Conservation (phyloP, 2,797 vertebrate genomes). For the Paratrypauchen microcephalus region DNA sequence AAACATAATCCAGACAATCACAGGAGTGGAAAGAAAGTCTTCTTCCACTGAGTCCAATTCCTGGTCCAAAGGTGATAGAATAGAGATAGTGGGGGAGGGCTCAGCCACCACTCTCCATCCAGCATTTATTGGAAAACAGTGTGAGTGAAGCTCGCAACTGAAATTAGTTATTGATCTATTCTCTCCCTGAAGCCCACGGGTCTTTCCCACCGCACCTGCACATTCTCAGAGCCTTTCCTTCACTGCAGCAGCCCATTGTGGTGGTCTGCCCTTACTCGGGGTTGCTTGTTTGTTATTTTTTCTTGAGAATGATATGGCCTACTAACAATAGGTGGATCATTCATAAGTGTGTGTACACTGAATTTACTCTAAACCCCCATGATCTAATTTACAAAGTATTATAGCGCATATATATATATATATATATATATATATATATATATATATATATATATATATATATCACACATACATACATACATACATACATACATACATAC, state of each 20-base stretch:
- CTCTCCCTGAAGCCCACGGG: conserved; percentile 74
- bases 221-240: conserved; percentile 65
- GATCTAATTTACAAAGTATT: not conserved
- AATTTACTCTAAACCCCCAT: not conserved
- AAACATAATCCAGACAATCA: conserved; percentile 59
- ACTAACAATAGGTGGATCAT: too few species aligned
- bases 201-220: conserved; percentile 76
- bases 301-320: not conserved
- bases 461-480: too few species aligned
- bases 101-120: conserved; percentile 70
- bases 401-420: too few species aligned
- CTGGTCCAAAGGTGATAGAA: conserved; percentile 64
- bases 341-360: not conserved
- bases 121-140: conserved; percentile 81
- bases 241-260: conserved; percentile 43
- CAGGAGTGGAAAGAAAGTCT: conserved; percentile 32
- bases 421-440: too few species aligned
- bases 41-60: conserved; percentile 54
- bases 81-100: conserved; percentile 69
- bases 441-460: too few species aligned
- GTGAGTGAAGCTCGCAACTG: conserved; percentile 76
- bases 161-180: conserved; percentile 83
- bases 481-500: too few species aligned
- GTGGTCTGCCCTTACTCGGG: conserved; percentile 35
- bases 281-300: conserved; percentile 19